Evolutionary conservation across 2,888 invertebrate genomes (phyloP).

Genomic region (Gastracanthus pulcherrimus): DNA sequence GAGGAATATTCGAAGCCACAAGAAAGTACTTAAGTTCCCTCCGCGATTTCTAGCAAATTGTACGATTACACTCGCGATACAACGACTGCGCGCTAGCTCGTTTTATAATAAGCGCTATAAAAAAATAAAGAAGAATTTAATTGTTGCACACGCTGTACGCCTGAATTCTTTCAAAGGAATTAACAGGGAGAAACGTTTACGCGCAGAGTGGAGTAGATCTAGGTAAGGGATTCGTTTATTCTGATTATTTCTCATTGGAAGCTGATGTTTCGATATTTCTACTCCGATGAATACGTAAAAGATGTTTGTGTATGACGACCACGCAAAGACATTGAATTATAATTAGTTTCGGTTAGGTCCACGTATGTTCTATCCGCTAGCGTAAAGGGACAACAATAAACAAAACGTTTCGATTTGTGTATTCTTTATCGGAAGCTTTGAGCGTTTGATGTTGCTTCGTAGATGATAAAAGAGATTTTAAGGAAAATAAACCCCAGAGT

Average conservation of each 20-base stretch:
- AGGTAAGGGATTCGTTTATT: slow-evolving; percentile 6
- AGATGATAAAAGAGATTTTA: slow-evolving; percentile 52
- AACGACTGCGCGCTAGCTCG: slow-evolving; percentile 42
- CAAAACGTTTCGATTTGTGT: slow-evolving; percentile 49
- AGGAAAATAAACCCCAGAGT: slow-evolving; percentile 53
- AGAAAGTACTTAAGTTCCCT: slow-evolving; percentile 55
- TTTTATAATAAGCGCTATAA: slow-evolving; percentile 11
- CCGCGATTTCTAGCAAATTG: slow-evolving; percentile 40
- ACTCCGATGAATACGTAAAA: neutral
- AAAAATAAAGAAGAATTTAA: too few relatives aligned
- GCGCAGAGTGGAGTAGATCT: neutral
- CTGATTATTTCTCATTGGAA: neutral
- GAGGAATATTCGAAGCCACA: slow-evolving; percentile 27
- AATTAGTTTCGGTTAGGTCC: slow-evolving; percentile 46
- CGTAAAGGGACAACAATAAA: slow-evolving; percentile 20
- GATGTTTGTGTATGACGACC: slow-evolving; percentile 24
- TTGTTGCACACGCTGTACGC: neutral
- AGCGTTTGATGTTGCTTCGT: slow-evolving; percentile 59
- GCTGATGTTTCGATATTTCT: neutral
- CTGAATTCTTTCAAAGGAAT: neutral
- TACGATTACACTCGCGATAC: slow-evolving; percentile 48
- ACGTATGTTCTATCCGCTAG: slow-evolving; percentile 37
- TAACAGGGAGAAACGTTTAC: neutral
- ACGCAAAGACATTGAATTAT: slow-evolving; percentile 49
- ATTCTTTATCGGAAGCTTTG: slow-evolving; percentile 56